A percentile compares a stretch with the other conserved stretches of the same genome.
Conservation (phyloP, 92 coral and sea anemone genomes). For the Siderastrea siderea region DNA sequence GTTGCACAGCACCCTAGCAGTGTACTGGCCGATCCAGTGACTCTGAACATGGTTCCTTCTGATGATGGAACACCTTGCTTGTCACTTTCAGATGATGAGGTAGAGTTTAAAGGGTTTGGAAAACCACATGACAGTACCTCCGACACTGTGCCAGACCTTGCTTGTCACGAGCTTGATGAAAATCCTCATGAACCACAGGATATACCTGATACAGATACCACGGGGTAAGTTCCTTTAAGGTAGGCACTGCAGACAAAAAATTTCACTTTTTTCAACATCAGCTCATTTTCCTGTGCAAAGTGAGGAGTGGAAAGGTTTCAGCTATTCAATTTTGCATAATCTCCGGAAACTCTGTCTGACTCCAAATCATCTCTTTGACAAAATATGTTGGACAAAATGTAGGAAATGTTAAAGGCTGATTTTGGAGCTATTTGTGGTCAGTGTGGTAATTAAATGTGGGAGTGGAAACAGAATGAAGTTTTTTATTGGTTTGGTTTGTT, state of each 20-base stretch:
- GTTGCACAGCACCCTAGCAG: slow-evolving; percentile 32
- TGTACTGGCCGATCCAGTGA: slow-evolving; percentile 5
- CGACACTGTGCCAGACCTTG: neutral
- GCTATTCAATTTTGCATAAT: too few relatives aligned
- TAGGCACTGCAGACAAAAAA: neutral
- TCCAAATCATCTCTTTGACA: too few relatives aligned
- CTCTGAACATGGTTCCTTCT: slow-evolving; percentile 14
- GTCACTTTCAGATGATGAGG: slow-evolving; percentile 15
- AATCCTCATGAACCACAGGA: neutral
- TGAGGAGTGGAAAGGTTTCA: too few relatives aligned
- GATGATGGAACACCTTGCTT: slow-evolving; percentile 24
- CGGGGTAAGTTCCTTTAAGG: neutral
- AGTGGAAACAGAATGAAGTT: too few relatives aligned
- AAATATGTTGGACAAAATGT: too few relatives aligned
- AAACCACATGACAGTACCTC: slow-evolving; percentile 2
- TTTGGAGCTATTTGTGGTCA: too few relatives aligned
- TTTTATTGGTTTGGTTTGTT: too few relatives aligned
- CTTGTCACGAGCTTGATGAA: slow-evolving; percentile 5
- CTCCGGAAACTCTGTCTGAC: too few relatives aligned
- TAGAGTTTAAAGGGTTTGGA: slow-evolving; percentile 51
- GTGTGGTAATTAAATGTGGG: too few relatives aligned
- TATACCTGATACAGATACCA: neutral
- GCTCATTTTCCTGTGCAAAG: too few relatives aligned
- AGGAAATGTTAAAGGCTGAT: too few relatives aligned
- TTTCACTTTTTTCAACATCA: too few relatives aligned